Base-by-base conservation (phyloP, 2,113 vertebrate genomes). In the Scopus umbretta region DNA sequence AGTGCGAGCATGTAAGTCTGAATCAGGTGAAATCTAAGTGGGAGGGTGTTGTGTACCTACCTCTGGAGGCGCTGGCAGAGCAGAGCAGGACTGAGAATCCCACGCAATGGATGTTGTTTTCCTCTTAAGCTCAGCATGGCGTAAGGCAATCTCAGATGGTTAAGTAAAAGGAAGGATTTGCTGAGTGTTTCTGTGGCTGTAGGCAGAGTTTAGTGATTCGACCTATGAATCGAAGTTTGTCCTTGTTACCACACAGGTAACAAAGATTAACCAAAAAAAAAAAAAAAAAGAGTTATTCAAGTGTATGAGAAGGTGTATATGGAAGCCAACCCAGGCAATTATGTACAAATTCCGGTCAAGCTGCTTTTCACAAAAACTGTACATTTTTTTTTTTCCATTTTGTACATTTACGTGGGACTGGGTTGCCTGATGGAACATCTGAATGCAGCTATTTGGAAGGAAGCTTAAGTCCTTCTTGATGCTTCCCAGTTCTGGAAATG, bases 91-190 rank as follows among this genome's bases (percentile, higher is more conserved):
- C 58, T 52, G n/a, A 42, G 81, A 74, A 23, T 38, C 32, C 42
- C 65, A 16, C 18, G 2, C 18, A 19, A n/a, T 17, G 23, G 12
- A 8, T 27, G n/a, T 6, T 12, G 32, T 16, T 85, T 80, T 67
- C 29, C 43, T 81, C 32, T 25, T 25, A 10, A 82, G 67, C 29
- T 80, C 1, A 0, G 25, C 1, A 0, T 23, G 42, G 17, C 23
- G 27, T 45, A 47, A 86, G 50, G 13, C 34, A 38, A 2, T 43
- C 25, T 68, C 58, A 49, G 34, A 38, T 38, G 55, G 27, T 65
- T 10, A 42, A 18, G 43, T 86, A 21, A 59, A 65, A 88, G 18
- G 16, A 50, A 79, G 53, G 52, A 52, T 79, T 68, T 72, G 12
- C n/a, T 50, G 17, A 29, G 17, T 16, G 14, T 36, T 92, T 76